Conservation (phyloP, 2,113 vertebrate genomes). For the Plotosus lineatus region DNA sequence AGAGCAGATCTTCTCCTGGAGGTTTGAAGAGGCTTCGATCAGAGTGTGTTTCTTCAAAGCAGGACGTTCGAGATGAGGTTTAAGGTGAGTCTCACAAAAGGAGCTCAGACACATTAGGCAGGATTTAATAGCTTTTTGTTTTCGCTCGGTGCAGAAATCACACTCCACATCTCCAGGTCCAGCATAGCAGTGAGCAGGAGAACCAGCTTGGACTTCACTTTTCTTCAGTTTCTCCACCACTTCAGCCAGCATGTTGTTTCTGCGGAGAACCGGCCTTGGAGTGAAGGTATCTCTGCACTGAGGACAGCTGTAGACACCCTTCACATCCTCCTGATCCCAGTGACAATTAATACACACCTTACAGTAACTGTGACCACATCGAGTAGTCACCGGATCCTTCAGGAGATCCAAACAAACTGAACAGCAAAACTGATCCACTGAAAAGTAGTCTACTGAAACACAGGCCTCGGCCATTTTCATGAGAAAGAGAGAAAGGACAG, state of each 20-base stretch:
- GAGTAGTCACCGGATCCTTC: background rate
- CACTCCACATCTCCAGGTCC: conserved; percentile 1
- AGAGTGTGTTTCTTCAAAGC: background rate
- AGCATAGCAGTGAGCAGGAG: background rate
- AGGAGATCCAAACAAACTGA: background rate
- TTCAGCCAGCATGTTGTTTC: conserved; percentile 5
- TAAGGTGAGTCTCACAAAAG: background rate
- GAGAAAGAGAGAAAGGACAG: too few species aligned
- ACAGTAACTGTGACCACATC: background rate
- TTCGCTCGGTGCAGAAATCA: background rate
- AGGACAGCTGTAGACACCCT: background rate
- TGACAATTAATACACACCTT: background rate
- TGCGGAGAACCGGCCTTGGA: background rate
- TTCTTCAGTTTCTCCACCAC: background rate
- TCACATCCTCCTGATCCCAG: background rate
- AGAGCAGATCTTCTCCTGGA: background rate
- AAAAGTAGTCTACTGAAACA: background rate
- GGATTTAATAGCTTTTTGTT: background rate
- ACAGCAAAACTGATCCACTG: background rate
- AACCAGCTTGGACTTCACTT: background rate
- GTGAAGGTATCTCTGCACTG: background rate
- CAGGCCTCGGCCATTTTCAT: background rate
- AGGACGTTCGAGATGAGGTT: background rate
- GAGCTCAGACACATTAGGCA: background rate
- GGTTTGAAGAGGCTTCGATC: background rate